A percentile compares a stretch with the other conserved stretches of the same genome.
Conservation (phyloP, 2,113 vertebrate species). For the Corythaeola cristata region DNA sequence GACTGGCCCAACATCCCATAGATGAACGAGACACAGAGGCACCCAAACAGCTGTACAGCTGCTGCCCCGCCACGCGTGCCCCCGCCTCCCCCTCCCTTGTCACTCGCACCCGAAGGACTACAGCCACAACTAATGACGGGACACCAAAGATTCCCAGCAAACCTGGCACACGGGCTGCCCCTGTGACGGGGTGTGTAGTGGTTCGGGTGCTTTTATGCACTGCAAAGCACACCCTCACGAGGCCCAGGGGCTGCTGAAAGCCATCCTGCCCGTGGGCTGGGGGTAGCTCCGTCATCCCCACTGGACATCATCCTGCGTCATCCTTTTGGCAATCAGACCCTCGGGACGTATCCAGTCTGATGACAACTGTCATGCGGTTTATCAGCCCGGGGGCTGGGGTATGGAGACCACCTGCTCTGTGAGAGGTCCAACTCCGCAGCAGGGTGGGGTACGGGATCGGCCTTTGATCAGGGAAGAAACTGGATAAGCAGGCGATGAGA, state of each 20-base stretch:
- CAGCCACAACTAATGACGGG: neutral
- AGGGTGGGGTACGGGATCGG: accelerated
- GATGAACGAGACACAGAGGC: neutral
- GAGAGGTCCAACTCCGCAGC: neutral
- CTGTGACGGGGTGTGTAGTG: neutral
- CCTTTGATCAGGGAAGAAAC: neutral
- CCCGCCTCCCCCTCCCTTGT: neutral
- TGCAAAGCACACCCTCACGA: neutral
- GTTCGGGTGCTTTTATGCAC: neutral
- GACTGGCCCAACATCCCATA: accelerated
- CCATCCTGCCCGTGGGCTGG: neutral
- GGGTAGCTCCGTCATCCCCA: neutral
- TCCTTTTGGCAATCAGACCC: neutral
- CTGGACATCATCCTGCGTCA: accelerated
- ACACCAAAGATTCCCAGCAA: neutral
- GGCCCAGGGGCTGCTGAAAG: neutral
- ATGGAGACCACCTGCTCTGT: neutral
- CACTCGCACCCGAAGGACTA: neutral
- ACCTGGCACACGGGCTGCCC: neutral
- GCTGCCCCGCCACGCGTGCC: accelerated
- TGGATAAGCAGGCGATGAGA: neutral
- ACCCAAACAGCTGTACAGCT: neutral
- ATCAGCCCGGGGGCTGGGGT: neutral
- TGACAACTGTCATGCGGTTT: neutral
- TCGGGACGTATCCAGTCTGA: neutral